Base-by-base conservation (phyloP, 2,797 vertebrate species). In the Adelosebastes latens region DNA sequence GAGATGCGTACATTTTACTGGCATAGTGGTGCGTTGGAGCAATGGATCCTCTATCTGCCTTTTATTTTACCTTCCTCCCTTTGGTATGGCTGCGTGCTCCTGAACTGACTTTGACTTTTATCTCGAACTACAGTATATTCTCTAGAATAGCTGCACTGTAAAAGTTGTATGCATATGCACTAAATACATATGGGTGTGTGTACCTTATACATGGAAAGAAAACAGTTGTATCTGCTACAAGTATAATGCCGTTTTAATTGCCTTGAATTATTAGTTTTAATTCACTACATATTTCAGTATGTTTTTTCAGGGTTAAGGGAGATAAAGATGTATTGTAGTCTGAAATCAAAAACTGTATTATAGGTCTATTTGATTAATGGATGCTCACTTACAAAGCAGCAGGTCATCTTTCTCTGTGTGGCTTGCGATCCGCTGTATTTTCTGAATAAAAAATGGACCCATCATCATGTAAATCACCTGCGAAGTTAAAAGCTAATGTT, bases 401-500 rank as follows among this genome's bases (percentile, higher is more conserved):
- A 66, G 87, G 67, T 72, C 82, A 80, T 89, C 75, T 72, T 83
- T 86, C 77, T 89, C 62, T 82, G 80, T 24, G 60, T 67, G 77
- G 53, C 70, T 86, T 49, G 53, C 34, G 65, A 59, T 66, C 69
- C 53, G 4, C 32, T 76, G 73, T 86, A 74, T 81, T 87, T 80
- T 85, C 8, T 46, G 53, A 76, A 85, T 84, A 72, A 83, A 85
- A 80, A 85, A 71, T 31, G n/a, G 61, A 82, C 8, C 34, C 18
- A 67, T 76, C 70, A 81, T 87, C 82, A 88, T 85, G 83, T 80
- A 88, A 87, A 89, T 89, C 52, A 75, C 39, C 61, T 59, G 6
- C 58, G 11, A 85, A 84, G 46, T 81, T 90, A 87, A 89, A 84
- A 86, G 86, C 78, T 91, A 81, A 87, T 89, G 84, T 84, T 87